Evolutionary conservation across 2,797 vertebrate genomes (phyloP), one percentile per base, ranked within the genome.

Genomic region (Falco novaeseelandiae): DNA sequence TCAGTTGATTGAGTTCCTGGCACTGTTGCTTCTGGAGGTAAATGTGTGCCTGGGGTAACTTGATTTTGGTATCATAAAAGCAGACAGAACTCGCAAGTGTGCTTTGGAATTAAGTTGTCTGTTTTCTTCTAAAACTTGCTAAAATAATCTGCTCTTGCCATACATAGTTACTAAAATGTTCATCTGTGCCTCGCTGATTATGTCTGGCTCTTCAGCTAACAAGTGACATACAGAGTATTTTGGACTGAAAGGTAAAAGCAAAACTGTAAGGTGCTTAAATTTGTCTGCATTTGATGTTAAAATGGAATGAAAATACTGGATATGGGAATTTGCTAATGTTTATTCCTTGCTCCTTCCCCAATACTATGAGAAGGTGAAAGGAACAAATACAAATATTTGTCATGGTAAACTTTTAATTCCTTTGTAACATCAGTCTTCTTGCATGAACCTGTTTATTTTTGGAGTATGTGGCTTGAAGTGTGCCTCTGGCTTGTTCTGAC

Each of bases 1-100:
- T 97, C 99, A 99, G 93, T n/a, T 98, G 87, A 99, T 99, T 18
- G 99, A 99, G 97, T 99, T 99, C 96, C 91, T 99, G 97, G 98
- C 99, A 14, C 98, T 99, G 14, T 95, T 99, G 81, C 98, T 99
- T 34, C 98, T 98, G 44, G 98, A 98, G 98, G 99, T 99, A 98
- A 97, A 87, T 73, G 48, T 21, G 12, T 2, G 9, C 19, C 36
- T 54, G 40, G 20, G 57, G 22, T 48, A 22, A 36, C 48, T 80
- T 87, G 71, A 62, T 63, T 74, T 48, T 91, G 51, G 9, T 76
- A 15, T 66, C 40, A 54, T 19, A 71, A 66, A 77, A 42, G 48
- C 54, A 57, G 34, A 5, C 22, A 69, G 34, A 84, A 65, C 27
- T 16, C 48, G 10, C 8, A 71, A 9, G 5, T 12, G 4, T 77